A percentile compares a stretch with the other conserved stretches of the same genome.
These are phyloP conservation scores for Omphaloscelis lunosa DNA, from an alignment of 2,888 invertebrate genomes.

Conservation along the genomic window DNA sequence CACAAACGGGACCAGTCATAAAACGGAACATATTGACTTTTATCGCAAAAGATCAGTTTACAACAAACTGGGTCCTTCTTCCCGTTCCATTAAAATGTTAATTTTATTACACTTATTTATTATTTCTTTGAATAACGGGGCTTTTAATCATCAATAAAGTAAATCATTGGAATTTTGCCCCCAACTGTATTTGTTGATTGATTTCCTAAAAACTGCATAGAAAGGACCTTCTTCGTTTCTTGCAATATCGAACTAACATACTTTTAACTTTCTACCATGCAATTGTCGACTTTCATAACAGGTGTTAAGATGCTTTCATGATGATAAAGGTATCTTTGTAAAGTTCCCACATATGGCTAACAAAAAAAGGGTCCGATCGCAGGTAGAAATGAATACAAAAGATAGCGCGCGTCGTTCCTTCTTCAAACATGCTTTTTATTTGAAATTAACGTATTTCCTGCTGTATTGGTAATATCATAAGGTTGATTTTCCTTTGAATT, in stretches of 20 bases:
- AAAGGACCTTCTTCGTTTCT: conserved; percentile 64
- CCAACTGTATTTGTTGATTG: conserved; percentile 65
- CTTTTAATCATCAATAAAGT: conserved; percentile 56
- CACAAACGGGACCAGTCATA: not conserved
- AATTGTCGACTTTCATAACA: conserved; percentile 67
- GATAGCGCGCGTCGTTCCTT: conserved; percentile 81
- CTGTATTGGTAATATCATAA: conserved; percentile 57
- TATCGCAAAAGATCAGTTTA: conserved; percentile 3
- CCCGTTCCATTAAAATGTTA: conserved; percentile 46
- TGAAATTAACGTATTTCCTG: conserved; percentile 24
- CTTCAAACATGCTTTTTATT: conserved; percentile 58
- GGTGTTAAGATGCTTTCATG: conserved; percentile 58
- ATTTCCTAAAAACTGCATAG: conserved; percentile 73
- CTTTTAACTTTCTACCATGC: conserved; percentile 15
- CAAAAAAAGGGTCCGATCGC: conserved; percentile 85
- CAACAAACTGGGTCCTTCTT: conserved; percentile 22
- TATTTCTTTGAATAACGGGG: conserved; percentile 46
- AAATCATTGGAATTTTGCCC: conserved; percentile 63
- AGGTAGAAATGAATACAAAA: conserved; percentile 89
- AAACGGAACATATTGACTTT: conserved; percentile 17
- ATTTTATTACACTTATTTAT: conserved; percentile 55
- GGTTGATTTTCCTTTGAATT: conserved; percentile 67
- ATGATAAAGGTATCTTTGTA: conserved; percentile 25
- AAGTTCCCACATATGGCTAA: conserved; percentile 73
- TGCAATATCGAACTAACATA: conserved; percentile 61